phyloP scores from a whole-genome alignment of 2,888 invertebrate genomes.

The Acrocera orbiculus region DNA sequence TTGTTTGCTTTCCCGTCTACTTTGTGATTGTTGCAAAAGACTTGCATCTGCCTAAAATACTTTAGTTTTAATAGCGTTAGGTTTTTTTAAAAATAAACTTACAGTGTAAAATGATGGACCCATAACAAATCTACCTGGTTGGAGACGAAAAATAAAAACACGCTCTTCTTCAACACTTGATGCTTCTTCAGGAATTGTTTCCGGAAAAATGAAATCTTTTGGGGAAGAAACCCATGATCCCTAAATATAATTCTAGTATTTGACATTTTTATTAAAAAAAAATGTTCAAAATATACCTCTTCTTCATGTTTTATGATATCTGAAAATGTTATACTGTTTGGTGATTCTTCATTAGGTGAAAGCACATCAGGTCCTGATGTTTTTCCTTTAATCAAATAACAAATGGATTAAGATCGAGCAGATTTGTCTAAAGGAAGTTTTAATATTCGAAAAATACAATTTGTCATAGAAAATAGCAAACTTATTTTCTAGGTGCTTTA shows the following conservation, averaged over 20 bases:
- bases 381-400: conserved; percentile 17
- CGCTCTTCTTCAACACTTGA: conserved; percentile 86
- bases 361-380: conserved; percentile 21
- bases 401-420: too few species aligned
- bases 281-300: conserved; percentile 17
- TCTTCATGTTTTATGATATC: conserved; percentile 28
- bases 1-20: conserved; percentile 28
- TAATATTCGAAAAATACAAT: too few species aligned
- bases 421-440: too few species aligned
- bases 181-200: conserved; percentile 84
- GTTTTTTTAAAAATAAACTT: conserved; percentile 8
- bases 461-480: too few species aligned
- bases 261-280: neutral
- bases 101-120: conserved; percentile 70
- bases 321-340: conserved; percentile 24
- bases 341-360: conserved; percentile 28
- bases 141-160: conserved; percentile 73
- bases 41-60: conserved; percentile 52
- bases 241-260: conserved; percentile 30
- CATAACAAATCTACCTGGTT: conserved; percentile 54
- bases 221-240: conserved; percentile 68
- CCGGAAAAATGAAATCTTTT: conserved; percentile 75
- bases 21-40: conserved; percentile 43
- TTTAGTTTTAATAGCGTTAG: neutral
- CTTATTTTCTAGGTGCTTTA: too few species aligned